Percentiles rank a stretch among this genome's conserved stretches.
These are phyloP conservation scores for Sceliomorpha sp. DNA, from an alignment of 2,888 invertebrate genomes.

Conservation along the genomic window DNA sequence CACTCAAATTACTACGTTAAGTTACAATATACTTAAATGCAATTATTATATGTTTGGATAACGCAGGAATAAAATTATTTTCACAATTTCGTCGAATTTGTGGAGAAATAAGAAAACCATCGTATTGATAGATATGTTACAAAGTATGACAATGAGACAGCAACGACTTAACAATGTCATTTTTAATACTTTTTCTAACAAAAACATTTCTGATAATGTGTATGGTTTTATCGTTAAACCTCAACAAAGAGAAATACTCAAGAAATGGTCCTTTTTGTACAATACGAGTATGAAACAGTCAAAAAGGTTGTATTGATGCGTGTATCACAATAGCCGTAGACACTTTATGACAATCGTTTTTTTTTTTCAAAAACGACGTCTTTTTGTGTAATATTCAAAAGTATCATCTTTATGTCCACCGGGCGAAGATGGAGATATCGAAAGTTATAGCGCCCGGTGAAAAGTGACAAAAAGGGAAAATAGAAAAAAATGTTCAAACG, in stretches of 20 bases:
- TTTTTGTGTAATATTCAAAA: not conserved
- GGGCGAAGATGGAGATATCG: constrained; percentile 19
- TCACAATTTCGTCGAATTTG: no score
- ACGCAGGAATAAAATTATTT: no score
- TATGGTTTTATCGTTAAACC: no score
- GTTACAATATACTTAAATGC: not conserved
- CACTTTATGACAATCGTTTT: not conserved
- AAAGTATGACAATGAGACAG: no score
- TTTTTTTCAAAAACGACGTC: not conserved
- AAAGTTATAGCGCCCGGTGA: constrained; percentile 24
- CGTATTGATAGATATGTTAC: no score
- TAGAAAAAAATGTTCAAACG: constrained; percentile 70
- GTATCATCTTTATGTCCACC: constrained; percentile 3
- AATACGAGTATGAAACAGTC: not conserved
- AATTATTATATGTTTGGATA: not conserved
- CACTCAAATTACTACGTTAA: constrained; percentile 4
- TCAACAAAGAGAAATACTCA: no score
- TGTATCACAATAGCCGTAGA: not conserved
- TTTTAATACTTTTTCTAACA: no score
- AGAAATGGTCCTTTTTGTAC: no score
- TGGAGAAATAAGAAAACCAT: no score
- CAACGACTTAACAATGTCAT: no score
- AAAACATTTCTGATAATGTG: no score
- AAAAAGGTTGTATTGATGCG: not conserved
- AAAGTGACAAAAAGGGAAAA: constrained; percentile 27